Evolutionary conservation across 1,140 invertebrate species (phyloP), one percentile per base, ranked within the genome.

Genomic region (Adoxophyes honmai): DNA sequence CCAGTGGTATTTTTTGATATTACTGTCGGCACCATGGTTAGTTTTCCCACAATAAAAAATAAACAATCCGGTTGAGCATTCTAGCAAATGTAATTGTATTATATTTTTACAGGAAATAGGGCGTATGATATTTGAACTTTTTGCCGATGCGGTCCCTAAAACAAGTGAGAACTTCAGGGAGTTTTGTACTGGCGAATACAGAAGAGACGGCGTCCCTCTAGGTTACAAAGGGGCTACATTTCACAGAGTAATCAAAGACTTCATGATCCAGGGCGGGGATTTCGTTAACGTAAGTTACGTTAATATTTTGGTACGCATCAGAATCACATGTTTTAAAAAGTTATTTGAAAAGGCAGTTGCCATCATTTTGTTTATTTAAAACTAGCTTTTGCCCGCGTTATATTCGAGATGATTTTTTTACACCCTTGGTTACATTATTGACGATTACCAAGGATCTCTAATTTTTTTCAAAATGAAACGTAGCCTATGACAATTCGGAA

Each of bases 181-280:
- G 81, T 96, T 99, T 79, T 99, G 99, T 82, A 99, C 98, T 0
- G 99, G 99, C 16, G 98, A 99, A 90, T 94, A 93, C 62, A 91
- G 94, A 67, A 91, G 94, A 68, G 98, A 99, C 76, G 96, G 96
- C 15, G 96, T 99, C n/a, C 97, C 98, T 0, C 92, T 98, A 18
- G 98, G 98, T 21, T 99, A 96, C 78, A 99, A 99, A 90, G 96
- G 97, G 64, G 95, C 95, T 28, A 94, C 95, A 79, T 99, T 99
- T 90, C 99, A 99, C 87, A 91, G 98, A 87, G 98, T 99, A 36
- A 99, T 99, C 52, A 99, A 99, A 90, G 98, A 96, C 88, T 96
- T 97, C 73, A 99, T 99, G 98, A 98, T 99, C 70, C 98, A 99
- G 93, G 98, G 98, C 56, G 98, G 98, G 13, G 98, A 99, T 90